A percentile compares a stretch with the other conserved stretches of the same genome.
Conservation (phyloP, 2,113 vertebrate genomes). For the Microtus ochrogaster region DNA sequence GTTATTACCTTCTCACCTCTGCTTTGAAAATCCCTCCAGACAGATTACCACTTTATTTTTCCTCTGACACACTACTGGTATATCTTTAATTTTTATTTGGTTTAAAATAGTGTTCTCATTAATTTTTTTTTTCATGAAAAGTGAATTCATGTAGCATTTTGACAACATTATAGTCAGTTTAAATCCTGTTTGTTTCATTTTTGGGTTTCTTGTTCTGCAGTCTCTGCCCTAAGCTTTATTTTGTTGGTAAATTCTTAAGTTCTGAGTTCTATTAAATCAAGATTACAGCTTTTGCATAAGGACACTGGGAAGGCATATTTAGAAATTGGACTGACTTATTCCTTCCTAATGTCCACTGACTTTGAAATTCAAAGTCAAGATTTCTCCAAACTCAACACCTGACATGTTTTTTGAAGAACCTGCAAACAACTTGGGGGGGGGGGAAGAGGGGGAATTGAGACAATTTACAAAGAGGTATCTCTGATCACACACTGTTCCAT, state of each 20-base stretch:
- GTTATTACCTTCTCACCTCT: background rate
- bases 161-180: background rate
- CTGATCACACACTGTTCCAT: background rate
- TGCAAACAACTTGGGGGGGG: background rate
- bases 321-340: background rate
- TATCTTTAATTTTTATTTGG: background rate
- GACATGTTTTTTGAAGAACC: background rate
- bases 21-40: background rate
- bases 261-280: background rate
- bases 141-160: background rate
- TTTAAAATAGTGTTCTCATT: background rate
- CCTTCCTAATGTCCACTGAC: background rate
- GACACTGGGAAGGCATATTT: background rate
- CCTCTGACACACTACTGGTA: background rate
- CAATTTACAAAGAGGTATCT: background rate
- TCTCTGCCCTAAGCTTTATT: background rate
- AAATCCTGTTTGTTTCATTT: background rate
- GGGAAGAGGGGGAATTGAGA: background rate
- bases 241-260: background rate
- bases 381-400: slow-evolving; percentile 8
- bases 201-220: background rate
- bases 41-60: background rate
- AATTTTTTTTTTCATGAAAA: background rate
- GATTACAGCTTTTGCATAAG: background rate
- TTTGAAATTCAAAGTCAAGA: background rate